phyloP scores from a whole-genome alignment of 2,888 invertebrate genomes.

The Limnephilus marmoratus region DNA sequence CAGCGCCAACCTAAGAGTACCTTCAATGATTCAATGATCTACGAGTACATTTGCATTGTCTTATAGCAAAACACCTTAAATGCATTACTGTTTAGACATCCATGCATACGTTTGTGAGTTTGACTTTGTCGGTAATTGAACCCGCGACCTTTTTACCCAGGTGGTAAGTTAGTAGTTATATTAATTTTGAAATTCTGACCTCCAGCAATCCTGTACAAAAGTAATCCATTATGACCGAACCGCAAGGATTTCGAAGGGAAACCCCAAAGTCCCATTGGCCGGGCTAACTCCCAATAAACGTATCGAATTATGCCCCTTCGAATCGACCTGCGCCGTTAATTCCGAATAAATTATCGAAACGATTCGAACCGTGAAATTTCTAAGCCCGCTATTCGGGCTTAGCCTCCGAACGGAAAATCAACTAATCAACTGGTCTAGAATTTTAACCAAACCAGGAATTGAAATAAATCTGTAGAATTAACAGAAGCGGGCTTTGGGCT shows the following conservation, averaged over 20 bases:
- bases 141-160: not conserved
- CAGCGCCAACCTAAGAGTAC: too few relatives aligned
- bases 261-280: constrained; percentile 6
- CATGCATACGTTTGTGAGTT: too few relatives aligned
- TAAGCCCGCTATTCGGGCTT: not conserved
- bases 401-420: constrained; percentile 13
- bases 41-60: too few relatives aligned
- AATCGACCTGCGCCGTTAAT: constrained; percentile 33
- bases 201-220: not conserved
- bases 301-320: constrained; percentile 36
- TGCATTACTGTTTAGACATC: too few relatives aligned
- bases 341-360: constrained; percentile 34
- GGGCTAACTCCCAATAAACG: constrained; percentile 23
- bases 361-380: constrained; percentile 27
- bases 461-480: not conserved
- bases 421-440: not conserved
- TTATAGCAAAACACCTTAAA: too few relatives aligned
- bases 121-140: not conserved
- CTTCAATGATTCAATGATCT: too few relatives aligned
- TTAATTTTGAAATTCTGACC: not conserved
- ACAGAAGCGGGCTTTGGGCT: not conserved
- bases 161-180: not conserved
- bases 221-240: not conserved
- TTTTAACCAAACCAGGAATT: constrained; percentile 4
- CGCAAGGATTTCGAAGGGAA: constrained; percentile 13